Base-by-base conservation (phyloP, 1,140 invertebrate species). In the Anthonomus grandis region DNA sequence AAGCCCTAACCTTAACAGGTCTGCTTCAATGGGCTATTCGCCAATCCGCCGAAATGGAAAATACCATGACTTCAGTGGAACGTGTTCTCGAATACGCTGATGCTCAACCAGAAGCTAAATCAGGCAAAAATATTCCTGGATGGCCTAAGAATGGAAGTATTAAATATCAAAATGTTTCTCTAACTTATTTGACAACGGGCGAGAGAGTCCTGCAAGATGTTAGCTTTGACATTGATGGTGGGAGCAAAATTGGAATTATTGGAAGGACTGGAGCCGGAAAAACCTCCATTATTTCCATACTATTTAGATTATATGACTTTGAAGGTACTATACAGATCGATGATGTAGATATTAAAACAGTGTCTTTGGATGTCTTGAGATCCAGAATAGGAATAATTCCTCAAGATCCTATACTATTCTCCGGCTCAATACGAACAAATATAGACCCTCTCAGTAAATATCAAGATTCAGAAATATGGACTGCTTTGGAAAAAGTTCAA, bases 51-150 rank as follows among this genome's bases (percentile, higher is more conserved):
- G 81, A 82, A 68, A 70, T 84, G 15, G 82, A 91, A 74, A 91
- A 88, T 69, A 81, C 81, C 57, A 90, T 90, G 87, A 90, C 86
- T 18, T 83, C 85, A 10, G 87, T 90, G 13, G 87, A 90, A 70
- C 78, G 88, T 25, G 82, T 89, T 31, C 67, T 88, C 46, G 87
- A 90, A 68, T 91, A 90, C 64, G 44, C 59, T 2, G 42, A 56
- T 10, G 25, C 24, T 6, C 31, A 52, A 13, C 69, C 79, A 1
- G 79, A 81, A 0, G 81, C 78, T 49, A 76, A 82, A 21, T 42
- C 22, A 2, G 57, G 54, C 5, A 6, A 38, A 42, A 19, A 10
- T 21, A 23, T 61, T 3, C 15, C n/a, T 15, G 18, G 46, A 5
- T 64, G 59, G 64, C 62, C 62, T 15, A 47, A 52, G 31, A 37